Evolutionary conservation across 2,113 vertebrate species (phyloP).

Genomic region (Podarcis muralis): DNA sequence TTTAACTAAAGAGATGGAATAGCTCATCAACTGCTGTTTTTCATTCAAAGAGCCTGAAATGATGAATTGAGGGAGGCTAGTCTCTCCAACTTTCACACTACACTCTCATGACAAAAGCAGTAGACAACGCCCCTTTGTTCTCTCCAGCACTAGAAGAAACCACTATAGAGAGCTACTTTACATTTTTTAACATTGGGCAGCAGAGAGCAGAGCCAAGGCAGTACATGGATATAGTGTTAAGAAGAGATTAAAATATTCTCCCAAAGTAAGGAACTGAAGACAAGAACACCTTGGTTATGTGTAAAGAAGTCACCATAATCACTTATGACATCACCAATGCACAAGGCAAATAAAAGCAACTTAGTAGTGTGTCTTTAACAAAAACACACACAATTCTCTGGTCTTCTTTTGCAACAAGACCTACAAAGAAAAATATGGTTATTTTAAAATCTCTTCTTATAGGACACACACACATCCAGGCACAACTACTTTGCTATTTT

Average conservation of each 20-base stretch:
- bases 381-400: no score
- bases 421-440: neutral
- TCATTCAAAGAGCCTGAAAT: neutral
- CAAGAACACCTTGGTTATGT: neutral
- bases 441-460: neutral
- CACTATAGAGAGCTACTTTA: neutral
- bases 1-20: neutral
- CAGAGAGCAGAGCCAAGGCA: neutral
- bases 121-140: neutral
- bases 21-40: neutral
- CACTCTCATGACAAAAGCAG: neutral
- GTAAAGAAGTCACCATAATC: neutral
- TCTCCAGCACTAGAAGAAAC: neutral
- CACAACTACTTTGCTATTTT: no score
- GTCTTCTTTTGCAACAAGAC: neutral
- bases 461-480: no score
- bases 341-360: no score
- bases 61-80: neutral
- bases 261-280: neutral
- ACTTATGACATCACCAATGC: neutral
- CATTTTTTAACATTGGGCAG: neutral
- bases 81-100: neutral
- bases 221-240: neutral
- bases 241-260: neutral
- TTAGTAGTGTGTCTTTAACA: no score